Evolutionary conservation across 2,888 invertebrate genomes (phyloP).

Genomic region (Acanthosepion esculentum): DNA sequence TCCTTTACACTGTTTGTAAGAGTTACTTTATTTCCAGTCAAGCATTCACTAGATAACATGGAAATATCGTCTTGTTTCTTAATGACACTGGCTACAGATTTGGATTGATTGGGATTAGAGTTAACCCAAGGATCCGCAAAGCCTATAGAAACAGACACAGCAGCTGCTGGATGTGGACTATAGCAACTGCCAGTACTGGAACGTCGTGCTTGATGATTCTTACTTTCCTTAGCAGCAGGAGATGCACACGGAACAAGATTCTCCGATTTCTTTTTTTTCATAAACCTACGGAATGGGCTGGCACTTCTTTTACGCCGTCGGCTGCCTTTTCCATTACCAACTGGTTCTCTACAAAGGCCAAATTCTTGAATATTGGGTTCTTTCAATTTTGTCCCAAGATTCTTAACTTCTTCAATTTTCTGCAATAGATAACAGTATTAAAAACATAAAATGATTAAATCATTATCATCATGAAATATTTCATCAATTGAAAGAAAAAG

Average conservation of each 20-base stretch:
- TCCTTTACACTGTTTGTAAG: not conserved
- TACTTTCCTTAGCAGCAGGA: not conserved
- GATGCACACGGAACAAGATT: not conserved
- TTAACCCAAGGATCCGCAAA: not conserved
- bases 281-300: slow-evolving; percentile 33
- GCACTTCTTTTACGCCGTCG: slow-evolving; percentile 40
- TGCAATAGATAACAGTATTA: not conserved
- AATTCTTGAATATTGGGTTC: not conserved
- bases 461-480: too few species aligned
- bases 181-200: not conserved
- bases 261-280: slow-evolving; percentile 1
- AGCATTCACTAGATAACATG: not conserved
- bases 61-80: not conserved
- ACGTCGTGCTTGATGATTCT: not conserved
- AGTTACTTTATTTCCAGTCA: not conserved
- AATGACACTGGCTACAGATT: not conserved
- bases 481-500: not conserved
- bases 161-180: not conserved
- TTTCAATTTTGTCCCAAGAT: not conserved
- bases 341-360: not conserved
- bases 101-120: not conserved
- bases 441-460: not conserved
- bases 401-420: not conserved
- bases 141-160: not conserved
- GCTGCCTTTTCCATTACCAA: not conserved